Percentiles rank a stretch among this genome's conserved stretches.
Conservation (phyloP, 2,113 vertebrate species). For the Myiozetetes cayanensis region DNA sequence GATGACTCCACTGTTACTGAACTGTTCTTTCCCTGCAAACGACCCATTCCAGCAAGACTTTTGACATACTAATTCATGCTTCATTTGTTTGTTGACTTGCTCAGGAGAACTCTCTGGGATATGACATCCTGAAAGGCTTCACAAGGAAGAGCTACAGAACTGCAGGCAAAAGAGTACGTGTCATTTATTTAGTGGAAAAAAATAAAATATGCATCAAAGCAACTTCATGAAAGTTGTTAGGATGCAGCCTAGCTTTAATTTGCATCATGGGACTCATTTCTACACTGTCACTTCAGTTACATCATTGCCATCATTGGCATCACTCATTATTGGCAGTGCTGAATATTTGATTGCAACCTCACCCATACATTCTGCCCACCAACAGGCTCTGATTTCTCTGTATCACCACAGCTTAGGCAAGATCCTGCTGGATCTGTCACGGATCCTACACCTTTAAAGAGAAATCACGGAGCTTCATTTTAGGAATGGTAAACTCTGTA, state of each 20-base stretch:
- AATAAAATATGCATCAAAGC: not conserved
- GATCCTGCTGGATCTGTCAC: not conserved
- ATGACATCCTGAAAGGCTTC: not conserved
- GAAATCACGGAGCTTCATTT: not conserved
- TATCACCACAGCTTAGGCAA: not conserved
- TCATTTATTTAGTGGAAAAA: not conserved
- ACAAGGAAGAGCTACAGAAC: rapidly evolving
- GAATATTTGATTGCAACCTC: conserved; percentile 7
- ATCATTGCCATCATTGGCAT: not conserved
- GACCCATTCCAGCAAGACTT: not conserved
- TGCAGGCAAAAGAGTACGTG: not conserved
- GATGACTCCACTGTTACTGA: not conserved
- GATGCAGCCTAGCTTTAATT: not conserved
- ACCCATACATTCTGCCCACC: not conserved
- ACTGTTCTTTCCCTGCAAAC: not conserved
- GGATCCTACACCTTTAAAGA: not conserved
- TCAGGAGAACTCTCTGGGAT: not conserved
- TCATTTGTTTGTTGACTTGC: not conserved
- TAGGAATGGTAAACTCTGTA: not conserved
- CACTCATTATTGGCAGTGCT: conserved; percentile 30
- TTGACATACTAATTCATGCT: not conserved
- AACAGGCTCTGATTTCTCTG: not conserved
- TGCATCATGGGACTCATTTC: not conserved
- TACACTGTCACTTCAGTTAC: not conserved
- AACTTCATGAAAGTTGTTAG: not conserved